Percentiles rank a stretch among this genome's conserved stretches.
These are phyloP conservation scores for Euthynnus affinis DNA, from an alignment of 2,797 vertebrate species.

Conservation along the genomic window DNA sequence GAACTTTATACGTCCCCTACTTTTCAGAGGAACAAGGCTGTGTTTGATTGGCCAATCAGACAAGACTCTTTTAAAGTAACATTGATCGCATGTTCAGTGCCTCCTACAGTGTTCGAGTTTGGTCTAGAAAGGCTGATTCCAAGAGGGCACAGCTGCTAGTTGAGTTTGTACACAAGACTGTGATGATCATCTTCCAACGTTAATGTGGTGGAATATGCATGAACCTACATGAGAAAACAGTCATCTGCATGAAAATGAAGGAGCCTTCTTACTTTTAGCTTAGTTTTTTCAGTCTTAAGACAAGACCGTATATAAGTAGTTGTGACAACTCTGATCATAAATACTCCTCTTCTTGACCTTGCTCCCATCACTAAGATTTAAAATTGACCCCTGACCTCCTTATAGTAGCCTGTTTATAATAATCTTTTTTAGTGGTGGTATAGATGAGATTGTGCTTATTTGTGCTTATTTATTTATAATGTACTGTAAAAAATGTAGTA, in stretches of 20 bases:
- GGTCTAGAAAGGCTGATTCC: neutral
- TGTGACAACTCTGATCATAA: neutral
- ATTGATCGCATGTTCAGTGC: constrained; percentile 27
- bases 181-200: too few relatives aligned
- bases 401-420: neutral
- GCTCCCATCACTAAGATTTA: neutral
- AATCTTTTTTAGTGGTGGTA: neutral
- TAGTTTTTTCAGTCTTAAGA: neutral
- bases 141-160: too few relatives aligned
- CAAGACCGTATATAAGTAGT: neutral
- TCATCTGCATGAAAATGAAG: neutral
- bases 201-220: neutral
- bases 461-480: too few relatives aligned
- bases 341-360: neutral
- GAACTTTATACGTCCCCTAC: neutral
- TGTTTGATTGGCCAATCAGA: constrained; percentile 32
- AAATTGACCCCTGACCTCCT: neutral
- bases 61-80: neutral
- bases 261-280: neutral
- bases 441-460: neutral
- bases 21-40: constrained; percentile 24
- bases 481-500: too few relatives aligned
- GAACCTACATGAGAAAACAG: neutral
- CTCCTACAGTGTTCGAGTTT: neutral
- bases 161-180: neutral